These are phyloP conservation scores for Pelagia noctiluca DNA, from an alignment of 30 jellyfish, hydroid and myxozoan species.

Conservation along the genomic window DNA sequence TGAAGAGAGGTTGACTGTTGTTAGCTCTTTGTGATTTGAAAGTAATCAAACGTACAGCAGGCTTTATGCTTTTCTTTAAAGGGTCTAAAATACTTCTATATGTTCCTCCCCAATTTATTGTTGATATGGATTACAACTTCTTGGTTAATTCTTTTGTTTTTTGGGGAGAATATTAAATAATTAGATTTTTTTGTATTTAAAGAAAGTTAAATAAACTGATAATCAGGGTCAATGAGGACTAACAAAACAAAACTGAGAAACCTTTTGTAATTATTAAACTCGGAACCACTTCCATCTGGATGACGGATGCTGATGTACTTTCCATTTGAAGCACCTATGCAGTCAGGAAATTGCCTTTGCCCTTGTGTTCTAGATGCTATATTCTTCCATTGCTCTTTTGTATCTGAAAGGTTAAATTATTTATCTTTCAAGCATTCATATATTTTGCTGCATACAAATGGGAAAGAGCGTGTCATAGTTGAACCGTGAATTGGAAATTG, in stretches of 20 bases:
- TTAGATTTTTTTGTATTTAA: no score
- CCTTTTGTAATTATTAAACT: conserved; percentile 4
- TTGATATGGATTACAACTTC: no score
- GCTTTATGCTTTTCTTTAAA: no score
- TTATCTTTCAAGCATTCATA: neutral
- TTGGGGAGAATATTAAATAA: no score
- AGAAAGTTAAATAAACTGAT: neutral
- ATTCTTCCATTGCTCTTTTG: conserved; percentile 20
- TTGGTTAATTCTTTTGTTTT: no score
- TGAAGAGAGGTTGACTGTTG: no score
- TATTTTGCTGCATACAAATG: neutral
- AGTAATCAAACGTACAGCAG: no score
- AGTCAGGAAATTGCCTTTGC: conserved; percentile 3
- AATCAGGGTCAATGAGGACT: conserved; percentile 1
- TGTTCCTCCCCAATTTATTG: no score
- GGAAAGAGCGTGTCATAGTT: neutral
- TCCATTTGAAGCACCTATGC: conserved; percentile 28
- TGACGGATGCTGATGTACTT: conserved; percentile 20
- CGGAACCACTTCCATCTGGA: conserved; percentile 19
- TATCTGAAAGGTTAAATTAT: neutral
- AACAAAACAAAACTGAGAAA: neutral
- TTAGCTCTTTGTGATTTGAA: no score
- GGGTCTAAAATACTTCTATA: no score
- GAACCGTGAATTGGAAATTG: neutral
- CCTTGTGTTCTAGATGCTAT: neutral